These are phyloP conservation scores for Penaeus monodon DNA, from an alignment of 2,888 invertebrate species.

Conservation along the genomic window DNA sequence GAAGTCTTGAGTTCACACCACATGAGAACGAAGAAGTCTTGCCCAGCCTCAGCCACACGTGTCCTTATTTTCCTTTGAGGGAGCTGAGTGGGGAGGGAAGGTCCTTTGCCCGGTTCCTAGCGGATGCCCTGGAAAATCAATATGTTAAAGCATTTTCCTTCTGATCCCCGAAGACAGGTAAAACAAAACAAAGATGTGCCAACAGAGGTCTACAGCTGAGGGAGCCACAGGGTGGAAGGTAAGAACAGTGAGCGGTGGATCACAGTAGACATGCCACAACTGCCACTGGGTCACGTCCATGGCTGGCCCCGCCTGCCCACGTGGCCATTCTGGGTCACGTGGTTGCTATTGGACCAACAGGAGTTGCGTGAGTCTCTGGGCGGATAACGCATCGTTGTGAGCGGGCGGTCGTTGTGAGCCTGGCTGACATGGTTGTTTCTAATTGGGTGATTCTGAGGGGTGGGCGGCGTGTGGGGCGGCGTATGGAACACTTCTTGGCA, in stretches of 20 bases:
- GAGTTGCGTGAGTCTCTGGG: slow-evolving; percentile 51
- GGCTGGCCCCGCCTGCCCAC: slow-evolving; percentile 50
- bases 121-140: slow-evolving; percentile 59
- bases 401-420: slow-evolving; percentile 58
- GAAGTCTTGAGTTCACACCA: too few relatives aligned
- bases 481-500: slow-evolving; percentile 60
- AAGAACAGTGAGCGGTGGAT: slow-evolving; percentile 1
- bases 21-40: too few relatives aligned
- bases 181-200: slow-evolving; percentile 12
- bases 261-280: slow-evolving; percentile 3
- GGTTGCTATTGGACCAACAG: slow-evolving; percentile 49
- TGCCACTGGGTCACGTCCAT: slow-evolving; percentile 56
- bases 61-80: slow-evolving; percentile 8
- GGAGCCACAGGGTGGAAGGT: slow-evolving; percentile 41
- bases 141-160: slow-evolving; percentile 21
- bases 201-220: slow-evolving; percentile 27
- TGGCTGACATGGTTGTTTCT: slow-evolving; percentile 57
- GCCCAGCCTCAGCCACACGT: neutral
- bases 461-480: slow-evolving; percentile 60
- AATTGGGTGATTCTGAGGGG: slow-evolving; percentile 61
- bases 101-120: slow-evolving; percentile 36
- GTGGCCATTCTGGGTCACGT: slow-evolving; percentile 55
- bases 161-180: neutral
- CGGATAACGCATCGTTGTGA: slow-evolving; percentile 61
- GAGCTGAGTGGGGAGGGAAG: slow-evolving; percentile 1